phyloP scores from a whole-genome alignment of 2,113 vertebrate genomes.

The Donacobius atricapilla region DNA sequence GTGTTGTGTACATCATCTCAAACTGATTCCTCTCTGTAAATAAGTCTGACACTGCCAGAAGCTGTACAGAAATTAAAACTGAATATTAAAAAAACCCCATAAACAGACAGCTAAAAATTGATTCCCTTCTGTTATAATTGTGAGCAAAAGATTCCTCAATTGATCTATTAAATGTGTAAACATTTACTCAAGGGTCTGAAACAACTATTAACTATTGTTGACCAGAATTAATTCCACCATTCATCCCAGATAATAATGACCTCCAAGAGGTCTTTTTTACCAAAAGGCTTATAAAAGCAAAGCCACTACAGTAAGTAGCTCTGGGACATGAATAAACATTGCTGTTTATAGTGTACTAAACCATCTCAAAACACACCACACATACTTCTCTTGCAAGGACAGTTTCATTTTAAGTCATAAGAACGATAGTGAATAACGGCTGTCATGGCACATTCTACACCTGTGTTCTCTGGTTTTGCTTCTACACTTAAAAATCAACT shows the following conservation, averaged over 20 bases:
- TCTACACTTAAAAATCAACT: not conserved
- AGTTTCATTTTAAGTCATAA: not conserved
- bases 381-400: not conserved
- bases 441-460: not conserved
- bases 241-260: not conserved
- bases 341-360: not conserved
- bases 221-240: not conserved
- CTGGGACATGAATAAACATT: not conserved
- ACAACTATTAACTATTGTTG: not conserved
- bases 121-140: not conserved
- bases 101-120: not conserved
- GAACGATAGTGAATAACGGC: not conserved
- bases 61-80: constrained; percentile 66
- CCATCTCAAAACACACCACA: not conserved
- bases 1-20: constrained; percentile 94
- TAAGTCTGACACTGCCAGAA: constrained; percentile 95
- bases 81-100: not conserved
- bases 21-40: constrained; percentile 98
- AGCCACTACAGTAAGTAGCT: not conserved
- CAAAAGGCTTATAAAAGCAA: not conserved
- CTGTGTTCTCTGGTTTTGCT: not conserved
- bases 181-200: not conserved
- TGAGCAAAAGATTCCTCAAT: not conserved
- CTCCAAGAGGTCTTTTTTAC: not conserved
- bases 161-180: not conserved